Base-by-base conservation (phyloP, 2,888 invertebrate species). In the Asteroscopus sphinx region DNA sequence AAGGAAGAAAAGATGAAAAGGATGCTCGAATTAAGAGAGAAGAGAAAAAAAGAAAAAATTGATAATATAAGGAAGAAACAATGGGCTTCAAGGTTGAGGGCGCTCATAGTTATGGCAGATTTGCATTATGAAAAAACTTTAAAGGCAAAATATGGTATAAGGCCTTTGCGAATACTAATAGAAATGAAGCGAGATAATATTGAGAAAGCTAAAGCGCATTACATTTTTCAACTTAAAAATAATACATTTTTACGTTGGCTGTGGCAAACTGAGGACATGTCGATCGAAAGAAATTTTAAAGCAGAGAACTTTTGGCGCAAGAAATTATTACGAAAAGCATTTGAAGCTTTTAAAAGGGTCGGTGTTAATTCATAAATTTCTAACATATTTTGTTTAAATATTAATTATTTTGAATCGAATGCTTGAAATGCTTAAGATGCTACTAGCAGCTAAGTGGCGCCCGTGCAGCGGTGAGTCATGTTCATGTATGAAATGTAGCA, bases 1-100 rank as follows among this genome's bases (percentile, higher is more conserved):
- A 96, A 96, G 79, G 96, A 96, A 85, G 95, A 95, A 41, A 95
- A 96, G 81, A 89, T 91, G 15, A 92, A 95, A 78, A 92, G 95
- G 52, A 92, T 95, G 6, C 94, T 95, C 77, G 95, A 96, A 58
- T 91, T 96, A 30, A 95, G 95, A 75, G 95, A 96, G 63, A 96
- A 95, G 77, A 91, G 95, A 15, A 95, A 91, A 53, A 94, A 90
- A 70, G 95, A 96, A 78, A 96, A 96, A 83, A 89, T 95, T 71
- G 95, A 96, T 21, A 95, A 94, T 74, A 95, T 96, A 57, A 86
- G 95, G 63, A 95, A 95, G 73, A 96, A 95, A 81, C 95, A 95
- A 70, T 83, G 90, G 59, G 86, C 87, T 5, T 94, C 93, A 62
- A 86, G 91, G 77, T 81, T 93, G 68, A 82, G 94, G 64, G 90